Conservation (phyloP, 2,888 invertebrate genomes). For the Pantelozetes paolii region DNA sequence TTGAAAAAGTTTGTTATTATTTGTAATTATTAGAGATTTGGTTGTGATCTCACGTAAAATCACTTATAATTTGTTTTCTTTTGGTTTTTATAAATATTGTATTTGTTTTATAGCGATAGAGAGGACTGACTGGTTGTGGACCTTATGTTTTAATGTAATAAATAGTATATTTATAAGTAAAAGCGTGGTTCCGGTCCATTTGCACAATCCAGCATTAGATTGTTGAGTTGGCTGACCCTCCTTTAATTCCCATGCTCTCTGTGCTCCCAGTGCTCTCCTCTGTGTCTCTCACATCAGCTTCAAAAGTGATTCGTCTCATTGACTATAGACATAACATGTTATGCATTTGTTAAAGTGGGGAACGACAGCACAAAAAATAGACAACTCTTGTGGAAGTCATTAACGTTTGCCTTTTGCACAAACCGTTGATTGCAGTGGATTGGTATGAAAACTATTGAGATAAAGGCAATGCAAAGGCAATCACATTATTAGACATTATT, state of each 20-base stretch:
- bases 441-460: conserved; percentile 19
- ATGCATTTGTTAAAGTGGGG: conserved; percentile 24
- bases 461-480: conserved; percentile 12
- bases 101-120: conserved; percentile 7
- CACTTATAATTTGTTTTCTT: conserved; percentile 25
- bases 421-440: conserved; percentile 30
- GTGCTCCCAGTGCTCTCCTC: neutral
- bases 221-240: conserved; percentile 21
- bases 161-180: conserved; percentile 27
- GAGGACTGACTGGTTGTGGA: neutral
- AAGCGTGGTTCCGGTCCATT: conserved; percentile 36
- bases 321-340: conserved; percentile 37
- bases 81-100: conserved; percentile 13
- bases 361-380: conserved; percentile 2
- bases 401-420: conserved; percentile 33
- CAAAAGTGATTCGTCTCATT: conserved; percentile 35
- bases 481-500: neutral
- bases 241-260: neutral
- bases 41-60: conserved; percentile 8
- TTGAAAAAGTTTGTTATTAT: neutral
- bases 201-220: conserved; percentile 20
- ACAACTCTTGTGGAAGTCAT: conserved; percentile 29
- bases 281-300: conserved; percentile 10
- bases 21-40: neutral
- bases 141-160: conserved; percentile 33